Evolutionary conservation across 2,888 invertebrate species (phyloP).

Genomic region (Frankliniella fusca): DNA sequence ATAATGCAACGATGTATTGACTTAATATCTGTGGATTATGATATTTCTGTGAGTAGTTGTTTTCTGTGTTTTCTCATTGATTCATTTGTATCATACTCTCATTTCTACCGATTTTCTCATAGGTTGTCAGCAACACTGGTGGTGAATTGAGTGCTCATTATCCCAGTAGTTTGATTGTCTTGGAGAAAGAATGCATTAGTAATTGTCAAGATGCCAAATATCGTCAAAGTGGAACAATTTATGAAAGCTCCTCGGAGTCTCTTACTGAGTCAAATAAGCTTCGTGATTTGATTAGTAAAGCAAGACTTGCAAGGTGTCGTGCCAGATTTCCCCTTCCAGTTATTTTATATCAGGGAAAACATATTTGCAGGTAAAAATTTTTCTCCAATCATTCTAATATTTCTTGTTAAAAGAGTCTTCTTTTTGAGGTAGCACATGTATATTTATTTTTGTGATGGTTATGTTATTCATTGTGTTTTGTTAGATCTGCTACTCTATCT

Average conservation of each 20-base stretch:
- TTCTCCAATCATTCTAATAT: background rate
- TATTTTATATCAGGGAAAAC: conserved; percentile 68
- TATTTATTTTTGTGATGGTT: background rate
- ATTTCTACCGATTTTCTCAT: background rate
- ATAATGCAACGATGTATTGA: conserved; percentile 60
- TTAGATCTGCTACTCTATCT: conserved; percentile 68
- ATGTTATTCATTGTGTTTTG: conserved; percentile 15
- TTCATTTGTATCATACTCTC: background rate
- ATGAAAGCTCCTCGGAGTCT: conserved; percentile 60
- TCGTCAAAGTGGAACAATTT: conserved; percentile 52
- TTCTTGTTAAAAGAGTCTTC: background rate
- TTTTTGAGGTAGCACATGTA: background rate
- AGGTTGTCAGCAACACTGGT: conserved; percentile 58
- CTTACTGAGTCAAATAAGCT: conserved; percentile 56
- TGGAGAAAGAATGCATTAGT: conserved; percentile 54
- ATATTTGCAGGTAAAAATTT: conserved; percentile 55
- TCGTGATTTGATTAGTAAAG: conserved; percentile 60
- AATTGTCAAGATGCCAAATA: conserved; percentile 43
- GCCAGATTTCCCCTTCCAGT: conserved; percentile 73
- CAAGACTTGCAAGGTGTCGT: conserved; percentile 68
- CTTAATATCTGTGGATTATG: conserved; percentile 65
- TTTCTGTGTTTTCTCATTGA: background rate
- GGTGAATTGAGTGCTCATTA: conserved; percentile 68
- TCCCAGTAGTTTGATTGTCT: conserved; percentile 64
- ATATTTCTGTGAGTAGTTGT: conserved; percentile 51